Conservation (phyloP, 2,113 vertebrate genomes). For the Pelvicachromis taeniatus region DNA sequence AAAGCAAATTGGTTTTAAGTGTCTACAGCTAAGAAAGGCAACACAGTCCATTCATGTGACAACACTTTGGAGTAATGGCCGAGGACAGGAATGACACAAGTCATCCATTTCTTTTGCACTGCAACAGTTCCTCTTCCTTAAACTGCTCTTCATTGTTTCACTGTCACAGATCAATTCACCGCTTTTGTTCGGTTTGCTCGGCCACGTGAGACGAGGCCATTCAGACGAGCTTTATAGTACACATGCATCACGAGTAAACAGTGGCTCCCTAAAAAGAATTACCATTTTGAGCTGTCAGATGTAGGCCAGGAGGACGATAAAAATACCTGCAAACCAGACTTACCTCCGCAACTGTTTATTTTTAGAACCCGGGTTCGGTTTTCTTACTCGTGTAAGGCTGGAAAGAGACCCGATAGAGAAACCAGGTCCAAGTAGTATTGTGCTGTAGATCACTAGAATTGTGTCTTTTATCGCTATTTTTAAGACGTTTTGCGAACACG, state of each 20-base stretch:
- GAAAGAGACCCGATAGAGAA: not conserved
- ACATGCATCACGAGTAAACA: constrained; percentile 1
- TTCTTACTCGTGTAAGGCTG: not conserved
- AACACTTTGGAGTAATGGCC: not conserved
- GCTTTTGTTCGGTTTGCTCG: not conserved
- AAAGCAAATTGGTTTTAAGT: not conserved
- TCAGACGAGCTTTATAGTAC: not conserved
- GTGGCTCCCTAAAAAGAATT: constrained; percentile 16
- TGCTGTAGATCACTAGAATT: not conserved
- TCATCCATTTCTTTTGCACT: not conserved
- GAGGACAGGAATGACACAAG: not conserved
- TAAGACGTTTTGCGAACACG: not conserved
- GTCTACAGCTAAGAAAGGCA: not conserved
- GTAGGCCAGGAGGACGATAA: constrained; percentile 22
- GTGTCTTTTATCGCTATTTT: not conserved
- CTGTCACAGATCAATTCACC: not conserved
- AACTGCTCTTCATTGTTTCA: not conserved
- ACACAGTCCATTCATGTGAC: not conserved
- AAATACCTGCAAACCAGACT: constrained; percentile 26
- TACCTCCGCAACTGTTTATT: constrained; percentile 27
- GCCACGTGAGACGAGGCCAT: not conserved
- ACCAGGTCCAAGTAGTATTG: not conserved
- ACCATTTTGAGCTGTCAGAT: constrained; percentile 24
- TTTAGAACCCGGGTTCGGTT: constrained; percentile 24
- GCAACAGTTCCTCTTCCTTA: not conserved